Evolutionary conservation across 1,140 invertebrate species (phyloP), one percentile per base, ranked within the genome.

Genomic region (Drosophila pseudoobscura): DNA sequence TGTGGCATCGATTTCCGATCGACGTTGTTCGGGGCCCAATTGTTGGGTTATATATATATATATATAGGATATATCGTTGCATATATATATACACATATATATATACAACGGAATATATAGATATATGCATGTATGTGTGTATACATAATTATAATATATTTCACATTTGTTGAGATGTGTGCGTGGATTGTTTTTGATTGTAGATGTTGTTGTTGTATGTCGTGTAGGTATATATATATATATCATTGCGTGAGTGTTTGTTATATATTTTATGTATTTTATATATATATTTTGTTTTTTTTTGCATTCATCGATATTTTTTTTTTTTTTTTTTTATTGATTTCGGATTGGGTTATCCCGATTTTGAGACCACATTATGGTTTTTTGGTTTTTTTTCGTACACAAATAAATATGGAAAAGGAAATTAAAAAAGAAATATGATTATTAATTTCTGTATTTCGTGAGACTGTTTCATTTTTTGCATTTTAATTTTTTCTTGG

Each of bases 331-430:
- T 20, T 20, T 20, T 20, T 2, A 75, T 87, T 78, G 83, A 76
- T 88, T 39, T 88, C 75, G 83, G 82, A 87, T 87, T 82, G 75
- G 70, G 70, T 82, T 84, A 85, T 71, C 69, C 84, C 80, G 78
- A 75, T 84, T 90, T 89, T 88, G 66, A 79, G 78, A 91, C 90
- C 90, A 90, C 89, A 90, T 91, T 83, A 88, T 82, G 89, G 89
- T 84, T 87, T 91, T 83, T 89, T 82, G 82, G 87, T 84, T 84
- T 80, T 91, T 91, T 84, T 91, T 89, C 87, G 84, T 91, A 89
- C 75, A 88, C 74, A 89, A 91, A 91, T 90, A 91, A 91, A 80
- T 91, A 90, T 91, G 90, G 89, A 91, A 91, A 91, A 91, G 83
- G 89, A 89, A 91, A 91, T 90, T 72, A 90, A 91, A 84, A 90